phyloP scores from a whole-genome alignment of 1,140 invertebrate genomes.

The Bombus fervidus region DNA sequence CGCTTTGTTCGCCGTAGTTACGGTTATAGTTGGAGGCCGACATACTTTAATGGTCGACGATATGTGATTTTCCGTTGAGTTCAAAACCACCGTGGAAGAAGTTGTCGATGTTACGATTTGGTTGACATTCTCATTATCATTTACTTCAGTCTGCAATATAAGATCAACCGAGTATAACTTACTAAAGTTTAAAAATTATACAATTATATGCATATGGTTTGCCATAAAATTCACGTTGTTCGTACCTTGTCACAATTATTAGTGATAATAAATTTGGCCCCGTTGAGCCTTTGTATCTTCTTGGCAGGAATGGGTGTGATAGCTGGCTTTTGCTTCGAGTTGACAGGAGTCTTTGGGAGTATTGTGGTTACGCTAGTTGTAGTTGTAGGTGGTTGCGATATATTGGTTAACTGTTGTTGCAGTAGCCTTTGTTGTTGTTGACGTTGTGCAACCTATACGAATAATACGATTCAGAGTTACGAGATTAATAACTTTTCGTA shows the following conservation, averaged over 20 bases:
- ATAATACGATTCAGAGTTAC: background rate
- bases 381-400: conserved; percentile 79
- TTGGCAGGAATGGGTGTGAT: conserved; percentile 78
- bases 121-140: conserved; percentile 74
- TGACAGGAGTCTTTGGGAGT: conserved; percentile 77
- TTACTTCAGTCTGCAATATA: conserved; percentile 76
- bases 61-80: conserved; percentile 76
- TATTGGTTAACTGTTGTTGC: conserved; percentile 81
- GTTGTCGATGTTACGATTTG: conserved; percentile 67
- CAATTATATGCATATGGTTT: background rate
- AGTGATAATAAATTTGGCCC: conserved; percentile 79
- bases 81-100: conserved; percentile 63
- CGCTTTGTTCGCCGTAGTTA: conserved; percentile 59
- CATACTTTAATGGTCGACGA: conserved; percentile 72
- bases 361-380: conserved; percentile 73
- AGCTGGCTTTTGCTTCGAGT: conserved; percentile 80
- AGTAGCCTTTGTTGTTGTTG: conserved; percentile 85
- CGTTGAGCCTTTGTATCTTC: conserved; percentile 81
- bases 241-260: conserved; percentile 81
- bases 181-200: background rate
- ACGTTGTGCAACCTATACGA: conserved; percentile 84
- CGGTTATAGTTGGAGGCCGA: conserved; percentile 78
- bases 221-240: background rate
- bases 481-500: background rate
- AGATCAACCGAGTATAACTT: background rate